Evolutionary conservation across 2,888 invertebrate genomes (phyloP), one percentile per base, ranked within the genome.

Genomic region (Lacanobia oleracea): DNA sequence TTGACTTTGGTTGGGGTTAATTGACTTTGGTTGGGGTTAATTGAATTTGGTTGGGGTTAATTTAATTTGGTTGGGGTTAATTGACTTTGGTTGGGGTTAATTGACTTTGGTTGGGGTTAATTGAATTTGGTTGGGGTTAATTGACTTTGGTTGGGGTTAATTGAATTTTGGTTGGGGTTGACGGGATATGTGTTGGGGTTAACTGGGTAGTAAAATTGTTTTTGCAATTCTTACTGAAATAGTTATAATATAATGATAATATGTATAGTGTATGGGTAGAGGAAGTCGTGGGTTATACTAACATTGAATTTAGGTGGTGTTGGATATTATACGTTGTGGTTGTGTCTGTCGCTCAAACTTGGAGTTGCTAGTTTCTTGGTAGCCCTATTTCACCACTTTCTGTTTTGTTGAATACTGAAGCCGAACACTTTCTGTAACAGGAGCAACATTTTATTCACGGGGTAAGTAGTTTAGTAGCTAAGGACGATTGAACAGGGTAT

Each of bases 291-390:
- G 12, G 33, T 21, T 3, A 33, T 50, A 16, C 27, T 67, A 40
- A 68, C 16, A 67, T 18, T 66, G 7, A 37, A 37, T 27, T 18
- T 12, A 75, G 18, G 3, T 65, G 45, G 54, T 72, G 40, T 27
- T 67, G 48, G 18, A 33, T 51, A 6, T 0, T 51, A 9, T 9
- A 43, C 18, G 14, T 21, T 18, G 50, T 54, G 10, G 9, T 45
- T 33, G 16, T 64, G n/a, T 53, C 5, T 71, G 6, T 37, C n/a
- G 21, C 76, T 75, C 48, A 27, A 40, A 65, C 27, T 48, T 37
- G 33, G n/a, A 76, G 18, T 16, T 40, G 40, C 66, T 64, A 72
- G 14, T 75, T 37, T 53, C 21, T 73, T 8, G 2, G 8, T 16
- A 53, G 51, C n/a, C n/a, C n/a, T n/a, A n/a, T n/a, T n/a, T n/a